Evolutionary conservation across 1,140 invertebrate genomes (phyloP).

Genomic region (Pseudomyrmex pallidus): DNA sequence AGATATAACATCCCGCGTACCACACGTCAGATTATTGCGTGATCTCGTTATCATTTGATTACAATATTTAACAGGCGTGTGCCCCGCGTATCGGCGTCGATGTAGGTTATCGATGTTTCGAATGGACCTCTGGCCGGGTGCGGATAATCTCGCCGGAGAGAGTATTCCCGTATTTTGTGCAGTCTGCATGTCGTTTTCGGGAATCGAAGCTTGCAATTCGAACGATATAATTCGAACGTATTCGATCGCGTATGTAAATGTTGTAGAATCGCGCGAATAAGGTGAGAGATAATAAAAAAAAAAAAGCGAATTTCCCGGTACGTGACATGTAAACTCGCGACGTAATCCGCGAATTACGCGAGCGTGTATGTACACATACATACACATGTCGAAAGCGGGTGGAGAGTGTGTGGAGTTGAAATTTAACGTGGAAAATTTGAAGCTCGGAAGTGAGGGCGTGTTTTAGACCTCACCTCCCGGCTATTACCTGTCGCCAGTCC

Average conservation of each 20-base stretch:
- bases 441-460: slow-evolving; percentile 13
- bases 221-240: neutral
- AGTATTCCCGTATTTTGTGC: slow-evolving; percentile 15
- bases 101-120: slow-evolving; percentile 15
- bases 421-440: slow-evolving; percentile 53
- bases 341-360: too few relatives aligned
- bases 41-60: slow-evolving; percentile 54
- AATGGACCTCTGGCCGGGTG: slow-evolving; percentile 12
- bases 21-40: slow-evolving; percentile 18
- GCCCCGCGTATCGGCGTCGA: neutral
- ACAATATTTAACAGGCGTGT: slow-evolving; percentile 36
- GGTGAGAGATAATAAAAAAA: neutral
- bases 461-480: slow-evolving; percentile 48
- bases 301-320: neutral
- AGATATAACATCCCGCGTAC: neutral
- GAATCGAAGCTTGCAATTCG: slow-evolving; percentile 9
- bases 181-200: neutral
- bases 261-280: neutral
- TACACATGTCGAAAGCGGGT: too few relatives aligned
- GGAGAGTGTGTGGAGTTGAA: neutral
- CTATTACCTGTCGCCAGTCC: slow-evolving; percentile 45
- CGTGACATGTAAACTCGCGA: slow-evolving; percentile 15
- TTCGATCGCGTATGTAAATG: neutral
- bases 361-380: too few relatives aligned
- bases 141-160: slow-evolving; percentile 18